These are phyloP conservation scores for Zeus faber DNA, from an alignment of 2,113 vertebrate genomes.

Conservation along the genomic window DNA sequence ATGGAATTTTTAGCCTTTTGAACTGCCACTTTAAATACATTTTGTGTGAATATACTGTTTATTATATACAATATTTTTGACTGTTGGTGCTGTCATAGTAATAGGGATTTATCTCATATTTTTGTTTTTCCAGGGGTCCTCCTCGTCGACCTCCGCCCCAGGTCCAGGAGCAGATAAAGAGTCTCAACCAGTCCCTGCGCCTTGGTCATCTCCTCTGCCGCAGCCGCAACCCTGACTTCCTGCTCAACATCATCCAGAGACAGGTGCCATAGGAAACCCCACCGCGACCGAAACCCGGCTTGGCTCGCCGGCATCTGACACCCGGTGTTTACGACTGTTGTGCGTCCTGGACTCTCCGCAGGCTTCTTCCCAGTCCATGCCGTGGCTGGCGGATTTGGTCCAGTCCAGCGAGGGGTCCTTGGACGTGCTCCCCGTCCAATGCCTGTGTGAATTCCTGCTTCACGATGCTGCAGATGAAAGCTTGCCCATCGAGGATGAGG, in stretches of 20 bases:
- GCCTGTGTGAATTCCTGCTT: conserved; percentile 94
- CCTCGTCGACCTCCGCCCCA: conserved; percentile 90
- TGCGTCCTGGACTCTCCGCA: conserved; percentile 43
- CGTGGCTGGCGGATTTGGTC: conserved; percentile 95
- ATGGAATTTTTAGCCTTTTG: too few species aligned
- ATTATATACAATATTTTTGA: too few species aligned
- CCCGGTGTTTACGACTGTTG: too few species aligned
- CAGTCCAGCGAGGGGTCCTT: conserved; percentile 97
- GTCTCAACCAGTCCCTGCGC: conserved; percentile 90
- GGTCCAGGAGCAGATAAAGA: conserved; percentile 92
- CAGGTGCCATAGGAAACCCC: conserved; percentile 73
- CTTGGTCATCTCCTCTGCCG: conserved; percentile 94
- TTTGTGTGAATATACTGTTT: too few species aligned
- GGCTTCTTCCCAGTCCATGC: conserved; percentile 98
- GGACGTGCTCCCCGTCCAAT: conserved; percentile 96
- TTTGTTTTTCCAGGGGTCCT: conserved; percentile 78
- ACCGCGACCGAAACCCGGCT: too few species aligned
- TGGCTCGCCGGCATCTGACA: too few species aligned
- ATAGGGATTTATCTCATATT: not conserved
- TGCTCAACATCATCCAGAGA: conserved; percentile 97
- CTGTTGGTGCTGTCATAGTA: too few species aligned
- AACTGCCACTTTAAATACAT: too few species aligned
- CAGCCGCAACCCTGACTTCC: conserved; percentile 93
- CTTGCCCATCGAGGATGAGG: conserved; percentile 84
- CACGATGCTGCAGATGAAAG: conserved; percentile 90